Conservation (phyloP, 2,113 vertebrate species). For the Brachypodius melanocephalos region DNA sequence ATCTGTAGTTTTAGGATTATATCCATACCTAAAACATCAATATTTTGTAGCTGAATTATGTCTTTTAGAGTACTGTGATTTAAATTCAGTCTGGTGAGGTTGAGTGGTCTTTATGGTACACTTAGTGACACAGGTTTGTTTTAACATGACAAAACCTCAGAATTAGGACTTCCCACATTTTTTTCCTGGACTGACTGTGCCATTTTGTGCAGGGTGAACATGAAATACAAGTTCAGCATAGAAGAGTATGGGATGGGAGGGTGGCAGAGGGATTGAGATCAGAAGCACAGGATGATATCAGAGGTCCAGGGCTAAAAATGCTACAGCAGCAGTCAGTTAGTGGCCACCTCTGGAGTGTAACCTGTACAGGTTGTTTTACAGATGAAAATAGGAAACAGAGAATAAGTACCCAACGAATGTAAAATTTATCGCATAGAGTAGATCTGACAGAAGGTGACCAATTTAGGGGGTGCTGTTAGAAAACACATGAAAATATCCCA, state of each 20-base stretch:
- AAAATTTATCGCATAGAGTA: neutral
- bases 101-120: neutral
- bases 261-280: neutral
- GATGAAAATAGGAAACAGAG: neutral
- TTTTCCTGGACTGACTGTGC: neutral
- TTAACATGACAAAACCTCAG: neutral
- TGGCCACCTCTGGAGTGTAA: neutral
- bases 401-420: neutral
- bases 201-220: neutral
- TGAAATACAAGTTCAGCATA: neutral
- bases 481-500: neutral
- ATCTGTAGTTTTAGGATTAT: neutral
- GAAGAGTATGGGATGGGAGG: neutral
- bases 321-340: neutral
- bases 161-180: neutral
- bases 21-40: neutral
- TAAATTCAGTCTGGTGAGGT: neutral
- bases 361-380: neutral
- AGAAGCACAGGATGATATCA: neutral
- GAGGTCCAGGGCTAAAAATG: neutral
- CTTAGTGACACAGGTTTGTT: neutral
- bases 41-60: neutral
- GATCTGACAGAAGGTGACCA: neutral
- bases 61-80: neutral
- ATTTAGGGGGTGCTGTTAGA: rapidly evolving